Evolutionary conservation across 2,113 vertebrate genomes (phyloP), one percentile per base, ranked within the genome.

Genomic region (Podarcis muralis): DNA sequence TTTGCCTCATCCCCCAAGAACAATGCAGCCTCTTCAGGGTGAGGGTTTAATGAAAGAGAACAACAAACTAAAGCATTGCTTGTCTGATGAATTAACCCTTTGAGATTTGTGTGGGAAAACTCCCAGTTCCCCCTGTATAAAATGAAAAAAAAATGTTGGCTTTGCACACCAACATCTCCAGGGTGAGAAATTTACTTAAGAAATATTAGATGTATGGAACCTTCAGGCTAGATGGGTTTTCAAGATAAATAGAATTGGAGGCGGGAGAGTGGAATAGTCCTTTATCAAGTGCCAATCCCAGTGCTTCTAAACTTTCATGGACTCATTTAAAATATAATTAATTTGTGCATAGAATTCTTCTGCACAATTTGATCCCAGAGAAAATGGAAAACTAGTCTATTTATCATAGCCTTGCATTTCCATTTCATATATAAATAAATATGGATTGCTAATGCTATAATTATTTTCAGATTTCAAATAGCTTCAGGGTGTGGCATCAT

Each of bases 391-490:
- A 30, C 22, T n/a, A 83, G 69, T 37, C n/a, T 84, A 84, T 81
- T 88, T 88, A 53, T 83, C 87, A 66, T 83, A 76, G 59, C 35
- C 43, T 83, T 40, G 48, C 65, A 69, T 84, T 89, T 87, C 32
- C 71, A 89, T 86, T 91, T 81, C 0, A 76, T 87, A 90, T 90
- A 87, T 16, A 81, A 23, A 81, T 86, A 88, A 92, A 65, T 48
- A 87, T 90, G 78, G 80, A 22, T 30, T 90, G 20, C 23, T 74
- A 35, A 6, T 57, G 85, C 78, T 40, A 66, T 18, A 88, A 3
- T 25, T 89, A 68, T 92, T 89, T 92, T 92, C 66, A 87, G 84
- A 89, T 32, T 53, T 94, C 68, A 84, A 43, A 62, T 57, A 3
- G 27, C 35, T 91, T n/a, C 16, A 90, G 90, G 91, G 77, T 30